phyloP scores from a whole-genome alignment of 1,140 invertebrate genomes.

The Pantala flavescens region DNA sequence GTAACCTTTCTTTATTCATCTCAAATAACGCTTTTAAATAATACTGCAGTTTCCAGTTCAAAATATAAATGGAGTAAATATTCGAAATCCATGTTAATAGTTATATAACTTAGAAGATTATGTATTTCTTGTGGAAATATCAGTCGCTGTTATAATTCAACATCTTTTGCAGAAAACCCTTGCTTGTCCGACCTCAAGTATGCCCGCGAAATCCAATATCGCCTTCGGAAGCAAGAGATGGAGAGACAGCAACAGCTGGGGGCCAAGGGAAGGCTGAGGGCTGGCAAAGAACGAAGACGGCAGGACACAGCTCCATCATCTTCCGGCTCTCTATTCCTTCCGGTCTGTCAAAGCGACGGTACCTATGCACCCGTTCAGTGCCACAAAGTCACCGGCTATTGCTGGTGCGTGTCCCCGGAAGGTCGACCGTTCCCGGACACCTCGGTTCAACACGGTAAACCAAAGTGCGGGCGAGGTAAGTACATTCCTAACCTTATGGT shows the following conservation, averaged over 20 bases:
- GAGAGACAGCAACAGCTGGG: background rate
- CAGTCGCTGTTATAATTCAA: no score
- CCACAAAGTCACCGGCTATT: slow-evolving; percentile 59
- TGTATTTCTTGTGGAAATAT: no score
- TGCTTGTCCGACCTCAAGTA: slow-evolving; percentile 38
- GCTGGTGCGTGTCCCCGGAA: slow-evolving; percentile 73
- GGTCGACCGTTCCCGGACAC: slow-evolving; percentile 69
- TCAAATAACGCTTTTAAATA: no score
- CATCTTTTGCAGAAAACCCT: slow-evolving; percentile 24
- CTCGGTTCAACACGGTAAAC: slow-evolving; percentile 52
- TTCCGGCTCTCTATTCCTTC: slow-evolving; percentile 31
- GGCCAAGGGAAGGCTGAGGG: slow-evolving; percentile 17
- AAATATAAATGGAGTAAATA: no score
- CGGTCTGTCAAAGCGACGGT: slow-evolving; percentile 67
- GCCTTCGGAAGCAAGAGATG: background rate
- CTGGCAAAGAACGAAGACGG: slow-evolving; percentile 23
- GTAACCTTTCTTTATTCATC: no score
- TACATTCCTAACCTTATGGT: background rate
- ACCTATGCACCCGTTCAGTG: slow-evolving; percentile 76
- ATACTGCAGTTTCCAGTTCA: no score
- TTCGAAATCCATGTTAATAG: no score
- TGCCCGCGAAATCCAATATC: background rate
- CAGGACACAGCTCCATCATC: slow-evolving; percentile 25
- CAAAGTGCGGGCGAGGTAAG: slow-evolving; percentile 45
- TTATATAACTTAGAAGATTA: no score